Evolutionary conservation across 2,888 invertebrate genomes (phyloP).

Genomic region (Pseudolycoriella hygida): DNA sequence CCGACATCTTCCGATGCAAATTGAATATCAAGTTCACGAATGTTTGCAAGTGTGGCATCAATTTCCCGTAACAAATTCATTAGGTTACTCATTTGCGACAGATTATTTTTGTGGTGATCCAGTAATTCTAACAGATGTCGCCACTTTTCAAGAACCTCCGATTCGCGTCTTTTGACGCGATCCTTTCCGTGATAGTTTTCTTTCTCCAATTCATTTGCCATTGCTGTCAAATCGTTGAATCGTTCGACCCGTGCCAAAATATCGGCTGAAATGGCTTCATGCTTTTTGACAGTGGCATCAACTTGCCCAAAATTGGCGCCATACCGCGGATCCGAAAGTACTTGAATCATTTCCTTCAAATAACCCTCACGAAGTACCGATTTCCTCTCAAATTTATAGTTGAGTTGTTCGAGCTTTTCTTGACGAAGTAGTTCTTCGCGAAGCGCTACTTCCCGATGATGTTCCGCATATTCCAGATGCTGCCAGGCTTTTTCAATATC

Average conservation of each 20-base stretch:
- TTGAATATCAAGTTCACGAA: constrained; percentile 64
- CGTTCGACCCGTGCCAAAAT: constrained; percentile 86
- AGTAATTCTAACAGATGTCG: constrained; percentile 64
- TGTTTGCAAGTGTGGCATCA: constrained; percentile 68
- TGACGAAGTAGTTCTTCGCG: constrained; percentile 81
- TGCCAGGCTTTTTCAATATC: constrained; percentile 95
- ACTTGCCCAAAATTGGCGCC: constrained; percentile 82
- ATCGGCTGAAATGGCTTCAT: constrained; percentile 94
- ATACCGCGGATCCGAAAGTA: constrained; percentile 80
- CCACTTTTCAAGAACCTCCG: constrained; percentile 74
- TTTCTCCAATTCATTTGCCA: constrained; percentile 79
- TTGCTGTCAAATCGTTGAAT: constrained; percentile 80
- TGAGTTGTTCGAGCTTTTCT: constrained; percentile 83
- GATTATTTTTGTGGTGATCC: constrained; percentile 61
- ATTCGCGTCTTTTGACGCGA: constrained; percentile 35
- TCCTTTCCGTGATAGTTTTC: constrained; percentile 87
- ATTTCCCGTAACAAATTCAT: constrained; percentile 84
- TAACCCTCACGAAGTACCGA: constrained; percentile 88
- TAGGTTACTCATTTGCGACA: constrained; percentile 63
- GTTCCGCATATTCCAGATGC: constrained; percentile 80
- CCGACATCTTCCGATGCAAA: constrained; percentile 68
- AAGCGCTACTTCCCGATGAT: constrained; percentile 80
- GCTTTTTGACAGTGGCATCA: constrained; percentile 94
- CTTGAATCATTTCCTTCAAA: constrained; percentile 93
- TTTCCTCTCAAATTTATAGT: constrained; percentile 91